Percentiles rank a stretch among this genome's conserved stretches.
These are phyloP conservation scores for Sepioteuthis lessoniana DNA, from an alignment of 2,888 invertebrate genomes.

Conservation along the genomic window DNA sequence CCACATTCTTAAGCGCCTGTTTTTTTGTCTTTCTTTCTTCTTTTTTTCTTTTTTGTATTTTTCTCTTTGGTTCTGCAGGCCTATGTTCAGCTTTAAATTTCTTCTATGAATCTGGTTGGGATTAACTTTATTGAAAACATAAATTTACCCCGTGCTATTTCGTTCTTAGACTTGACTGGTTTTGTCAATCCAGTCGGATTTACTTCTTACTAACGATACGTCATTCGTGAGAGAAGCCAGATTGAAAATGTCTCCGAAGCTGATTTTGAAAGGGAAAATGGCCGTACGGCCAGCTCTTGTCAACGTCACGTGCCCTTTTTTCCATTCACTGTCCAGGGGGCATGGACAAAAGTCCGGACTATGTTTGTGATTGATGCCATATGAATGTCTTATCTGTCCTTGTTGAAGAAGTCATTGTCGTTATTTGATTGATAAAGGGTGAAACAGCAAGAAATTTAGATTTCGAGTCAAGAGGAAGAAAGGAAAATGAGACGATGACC, in stretches of 20 bases:
- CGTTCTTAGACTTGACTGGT: not conserved
- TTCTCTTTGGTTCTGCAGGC: too few species aligned
- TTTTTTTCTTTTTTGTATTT: too few species aligned
- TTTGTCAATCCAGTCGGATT: not conserved
- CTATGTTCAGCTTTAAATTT: not conserved
- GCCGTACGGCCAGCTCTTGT: not conserved
- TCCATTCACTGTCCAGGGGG: not conserved
- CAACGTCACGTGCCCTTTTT: not conserved
- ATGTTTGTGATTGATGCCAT: not conserved
- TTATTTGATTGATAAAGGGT: not conserved
- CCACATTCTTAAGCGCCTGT: too few species aligned
- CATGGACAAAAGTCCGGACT: not conserved
- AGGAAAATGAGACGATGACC: not conserved
- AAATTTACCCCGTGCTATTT: not conserved
- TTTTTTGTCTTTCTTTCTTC: too few species aligned
- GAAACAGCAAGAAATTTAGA: not conserved
- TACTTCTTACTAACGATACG: not conserved
- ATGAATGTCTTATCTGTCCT: not conserved
- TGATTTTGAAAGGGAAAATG: not conserved
- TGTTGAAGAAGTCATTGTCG: not conserved
- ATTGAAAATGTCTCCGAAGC: not conserved
- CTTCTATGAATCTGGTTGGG: not conserved
- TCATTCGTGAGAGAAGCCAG: not conserved
- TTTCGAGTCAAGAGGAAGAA: not conserved
- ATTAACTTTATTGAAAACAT: not conserved